Base-by-base conservation (phyloP, 2,888 invertebrate species). In the Phortica magna region DNA sequence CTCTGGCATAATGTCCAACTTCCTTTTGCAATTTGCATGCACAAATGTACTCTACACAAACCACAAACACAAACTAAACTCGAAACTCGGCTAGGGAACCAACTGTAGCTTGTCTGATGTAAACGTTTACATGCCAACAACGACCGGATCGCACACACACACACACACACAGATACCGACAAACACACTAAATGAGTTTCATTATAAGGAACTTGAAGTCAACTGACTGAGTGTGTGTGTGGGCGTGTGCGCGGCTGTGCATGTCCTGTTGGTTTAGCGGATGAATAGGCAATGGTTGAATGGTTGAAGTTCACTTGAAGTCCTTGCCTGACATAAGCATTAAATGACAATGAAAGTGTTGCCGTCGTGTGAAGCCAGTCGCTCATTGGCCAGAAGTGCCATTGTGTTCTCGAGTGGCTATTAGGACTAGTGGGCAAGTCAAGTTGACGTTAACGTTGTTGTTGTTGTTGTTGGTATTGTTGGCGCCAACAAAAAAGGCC, bases 271-370 rank as follows among this genome's bases (percentile, higher is more conserved):
- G 6, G 7, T 55, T 55, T n/a, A 17, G 17, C 55, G 14, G 6
- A 55, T 61, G 22, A 22, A 61, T 61, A 10, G 9, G 17, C 9
- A 17, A 22, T 61, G 17, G 61, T 61, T 61, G 61, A 17, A 22
- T 61, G 17, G 61, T 61, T 61, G 61, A 10, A 61, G 10, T 7
- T 5, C 22, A 61, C 6, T 22, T 19, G 17, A 22, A 22, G 22
- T 61, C 19, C 61, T 61, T 22, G n/a, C 22, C 22, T 9, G 61
- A 22, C 61, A 22, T 17, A 6, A 48, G 22, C 68, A n/a, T 65
- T 68, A 43, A 68, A 43, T 68, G 68, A 68, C 68, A 68, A 68
- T 68, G 68, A 68, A 68, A 68, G 68, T 68, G 68, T 68, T 68
- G 48, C 68, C 43, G 42, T 19, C 68, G 39, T 14, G 65, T 43